Percentiles rank a stretch among this genome's conserved stretches.
These are phyloP conservation scores for Boulengeromyrus knoepffleri DNA, from an alignment of 2,113 vertebrate genomes.

Conservation along the genomic window DNA sequence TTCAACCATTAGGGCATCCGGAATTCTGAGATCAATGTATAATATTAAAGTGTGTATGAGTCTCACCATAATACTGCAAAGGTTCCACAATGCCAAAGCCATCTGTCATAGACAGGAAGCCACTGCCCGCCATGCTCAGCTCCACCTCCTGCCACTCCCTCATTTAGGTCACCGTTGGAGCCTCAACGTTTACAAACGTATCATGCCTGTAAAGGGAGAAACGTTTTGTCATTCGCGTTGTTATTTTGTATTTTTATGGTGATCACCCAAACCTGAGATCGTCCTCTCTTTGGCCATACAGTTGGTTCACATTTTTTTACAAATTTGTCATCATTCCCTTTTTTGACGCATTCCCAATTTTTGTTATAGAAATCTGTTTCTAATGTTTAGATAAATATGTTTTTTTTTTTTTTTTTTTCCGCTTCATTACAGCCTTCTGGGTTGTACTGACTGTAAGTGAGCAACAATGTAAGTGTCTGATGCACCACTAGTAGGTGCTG, in stretches of 20 bases:
- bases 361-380: background rate
- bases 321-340: background rate
- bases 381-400: background rate
- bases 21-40: background rate
- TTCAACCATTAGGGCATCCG: background rate
- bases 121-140: conserved; percentile 70
- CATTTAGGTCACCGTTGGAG: conserved; percentile 56
- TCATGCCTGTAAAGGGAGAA: conserved; percentile 21
- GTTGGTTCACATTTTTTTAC: background rate
- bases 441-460: background rate
- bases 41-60: conserved; percentile 13
- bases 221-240: background rate
- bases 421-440: background rate
- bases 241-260: background rate
- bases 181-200: conserved; percentile 13
- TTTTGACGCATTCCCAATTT: background rate
- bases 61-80: conserved; percentile 78
- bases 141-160: conserved; percentile 69
- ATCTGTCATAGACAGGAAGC: conserved; percentile 71
- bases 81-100: conserved; percentile 70
- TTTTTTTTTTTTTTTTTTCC: no score
- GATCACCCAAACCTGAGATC: background rate
- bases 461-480: background rate
- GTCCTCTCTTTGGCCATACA: background rate
- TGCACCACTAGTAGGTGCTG: background rate